Evolutionary conservation across 2,113 vertebrate species (phyloP).

Genomic region (Panthera tigris): DNA sequence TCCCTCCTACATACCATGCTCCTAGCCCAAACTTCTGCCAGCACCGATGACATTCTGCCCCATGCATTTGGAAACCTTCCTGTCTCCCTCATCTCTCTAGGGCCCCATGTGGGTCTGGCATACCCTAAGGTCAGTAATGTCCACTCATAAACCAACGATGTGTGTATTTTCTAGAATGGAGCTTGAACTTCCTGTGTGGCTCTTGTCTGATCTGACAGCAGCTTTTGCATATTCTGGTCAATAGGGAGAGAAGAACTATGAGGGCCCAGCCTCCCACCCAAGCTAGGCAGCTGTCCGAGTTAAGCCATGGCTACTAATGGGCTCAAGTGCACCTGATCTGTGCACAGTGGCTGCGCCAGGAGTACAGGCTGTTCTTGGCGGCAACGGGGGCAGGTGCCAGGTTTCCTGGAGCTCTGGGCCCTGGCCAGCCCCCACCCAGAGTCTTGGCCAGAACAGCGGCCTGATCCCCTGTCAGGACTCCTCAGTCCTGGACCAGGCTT

Average conservation of each 20-base stretch:
- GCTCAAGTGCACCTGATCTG: conserved; percentile 56
- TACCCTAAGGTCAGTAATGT: neutral
- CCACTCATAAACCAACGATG: neutral
- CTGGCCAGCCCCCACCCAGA: neutral
- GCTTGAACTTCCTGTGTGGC: conserved; percentile 5
- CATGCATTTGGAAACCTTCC: neutral
- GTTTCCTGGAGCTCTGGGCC: conserved; percentile 69
- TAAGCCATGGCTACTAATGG: neutral
- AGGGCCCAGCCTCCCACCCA: neutral
- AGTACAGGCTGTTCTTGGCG: conserved; percentile 70
- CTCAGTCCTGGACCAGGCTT: neutral
- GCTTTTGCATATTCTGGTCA: neutral
- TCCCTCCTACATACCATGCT: too few species aligned
- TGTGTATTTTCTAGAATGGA: neutral
- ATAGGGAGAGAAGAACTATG: neutral
- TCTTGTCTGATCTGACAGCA: neutral
- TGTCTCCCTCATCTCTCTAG: neutral
- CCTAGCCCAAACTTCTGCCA: neutral
- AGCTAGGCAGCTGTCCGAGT: conserved; percentile 41
- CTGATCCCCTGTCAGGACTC: neutral
- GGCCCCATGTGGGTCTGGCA: neutral
- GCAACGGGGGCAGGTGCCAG: neutral
- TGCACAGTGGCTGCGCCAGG: neutral
- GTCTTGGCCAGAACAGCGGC: neutral
- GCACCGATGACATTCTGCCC: neutral